These are phyloP conservation scores for Masnerella sp. DNA, from an alignment of 2,888 invertebrate species.

Conservation along the genomic window DNA sequence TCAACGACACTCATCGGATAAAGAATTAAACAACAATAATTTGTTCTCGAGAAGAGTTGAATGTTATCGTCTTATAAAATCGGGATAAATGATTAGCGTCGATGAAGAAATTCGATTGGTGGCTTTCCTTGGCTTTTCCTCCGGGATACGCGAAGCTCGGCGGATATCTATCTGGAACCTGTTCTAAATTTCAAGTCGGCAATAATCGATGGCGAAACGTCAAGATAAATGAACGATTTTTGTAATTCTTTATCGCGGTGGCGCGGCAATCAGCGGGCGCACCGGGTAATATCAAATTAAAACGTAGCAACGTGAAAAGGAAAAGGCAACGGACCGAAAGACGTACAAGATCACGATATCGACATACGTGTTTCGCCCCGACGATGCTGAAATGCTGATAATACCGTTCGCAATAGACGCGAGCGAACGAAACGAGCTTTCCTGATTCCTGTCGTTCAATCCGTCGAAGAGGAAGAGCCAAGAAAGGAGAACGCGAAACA, in stretches of 20 bases:
- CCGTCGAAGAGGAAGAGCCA: slow-evolving; percentile 58
- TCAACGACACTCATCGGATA: too few relatives aligned
- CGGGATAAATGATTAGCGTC: slow-evolving; percentile 3
- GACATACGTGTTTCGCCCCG: slow-evolving; percentile 50
- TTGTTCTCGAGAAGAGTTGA: too few relatives aligned
- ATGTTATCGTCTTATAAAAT: too few relatives aligned
- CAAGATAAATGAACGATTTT: slow-evolving; percentile 39
- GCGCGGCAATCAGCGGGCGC: slow-evolving; percentile 32
- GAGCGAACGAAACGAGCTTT: slow-evolving; percentile 58
- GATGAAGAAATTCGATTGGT: slow-evolving; percentile 13
- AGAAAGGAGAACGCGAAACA: slow-evolving; percentile 65
- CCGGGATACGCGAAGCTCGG: background rate
- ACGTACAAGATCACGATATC: slow-evolving; percentile 54
- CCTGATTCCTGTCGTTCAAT: slow-evolving; percentile 60
- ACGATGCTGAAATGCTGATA: slow-evolving; percentile 57
- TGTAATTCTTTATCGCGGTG: slow-evolving; percentile 37
- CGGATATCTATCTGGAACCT: slow-evolving; percentile 17
- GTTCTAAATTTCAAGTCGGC: slow-evolving; percentile 35
- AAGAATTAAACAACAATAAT: too few relatives aligned
- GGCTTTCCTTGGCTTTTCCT: slow-evolving; percentile 14
- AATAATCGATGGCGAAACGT: slow-evolving; percentile 37
- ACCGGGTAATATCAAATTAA: slow-evolving; percentile 51
- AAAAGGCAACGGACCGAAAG: slow-evolving; percentile 51
- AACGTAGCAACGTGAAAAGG: slow-evolving; percentile 47
- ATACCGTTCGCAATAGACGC: slow-evolving; percentile 56